phyloP scores from a whole-genome alignment of 2,113 vertebrate genomes.

The Emydocephalus ijimae region DNA sequence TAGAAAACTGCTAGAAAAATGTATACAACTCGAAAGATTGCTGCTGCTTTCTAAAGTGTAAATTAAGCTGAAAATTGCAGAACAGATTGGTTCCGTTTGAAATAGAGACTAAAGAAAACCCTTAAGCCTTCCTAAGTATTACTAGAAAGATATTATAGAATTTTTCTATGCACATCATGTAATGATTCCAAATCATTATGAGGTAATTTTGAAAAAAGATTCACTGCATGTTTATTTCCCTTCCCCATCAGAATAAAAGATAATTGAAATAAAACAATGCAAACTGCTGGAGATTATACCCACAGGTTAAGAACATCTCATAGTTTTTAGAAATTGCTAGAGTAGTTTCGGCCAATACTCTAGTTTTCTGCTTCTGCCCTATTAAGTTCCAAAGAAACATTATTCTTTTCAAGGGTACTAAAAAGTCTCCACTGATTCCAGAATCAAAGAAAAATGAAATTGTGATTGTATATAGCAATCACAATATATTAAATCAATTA shows the following conservation, averaged over 20 bases:
- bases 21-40: background rate
- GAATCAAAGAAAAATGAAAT: background rate
- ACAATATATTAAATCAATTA: background rate
- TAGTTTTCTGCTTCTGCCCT: background rate
- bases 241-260: constrained; percentile 40
- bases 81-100: background rate
- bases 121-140: background rate
- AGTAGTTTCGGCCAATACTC: constrained; percentile 3
- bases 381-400: background rate
- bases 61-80: background rate
- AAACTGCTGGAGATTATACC: constrained; percentile 33
- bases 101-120: background rate
- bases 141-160: constrained; percentile 17
- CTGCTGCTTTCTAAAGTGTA: background rate
- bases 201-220: constrained; percentile 21
- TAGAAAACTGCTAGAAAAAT: too few species aligned
- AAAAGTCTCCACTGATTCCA: background rate
- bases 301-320: constrained; percentile 19
- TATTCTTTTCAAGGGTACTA: background rate
- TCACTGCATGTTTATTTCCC: constrained; percentile 47
- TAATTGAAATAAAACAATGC: constrained; percentile 34
- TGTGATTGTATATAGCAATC: accelerated
- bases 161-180: background rate
- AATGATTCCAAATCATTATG: background rate
- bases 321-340: constrained; percentile 21